A percentile compares a stretch with the other conserved stretches of the same genome.
Conservation (phyloP, 2,888 invertebrate genomes). For the Lasiommata megera region DNA sequence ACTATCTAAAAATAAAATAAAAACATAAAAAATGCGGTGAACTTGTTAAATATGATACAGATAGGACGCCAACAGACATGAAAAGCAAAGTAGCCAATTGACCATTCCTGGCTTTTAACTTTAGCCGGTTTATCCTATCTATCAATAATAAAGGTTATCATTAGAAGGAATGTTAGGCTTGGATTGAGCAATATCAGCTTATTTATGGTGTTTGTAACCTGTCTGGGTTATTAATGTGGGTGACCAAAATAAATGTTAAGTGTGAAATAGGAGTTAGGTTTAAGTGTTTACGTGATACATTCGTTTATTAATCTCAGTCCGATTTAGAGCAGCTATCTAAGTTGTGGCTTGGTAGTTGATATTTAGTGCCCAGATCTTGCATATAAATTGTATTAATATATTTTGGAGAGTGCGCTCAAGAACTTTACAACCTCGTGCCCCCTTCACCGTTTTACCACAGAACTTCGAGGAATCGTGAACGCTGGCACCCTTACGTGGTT, state of each 20-base stretch:
- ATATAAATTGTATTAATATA: no score
- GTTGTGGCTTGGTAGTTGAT: neutral
- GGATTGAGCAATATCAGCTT: constrained; percentile 28
- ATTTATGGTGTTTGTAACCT: constrained; percentile 19
- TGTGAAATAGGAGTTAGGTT: constrained; percentile 11
- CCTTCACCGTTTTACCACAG: no score
- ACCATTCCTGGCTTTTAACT: neutral
- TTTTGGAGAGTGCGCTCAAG: no score
- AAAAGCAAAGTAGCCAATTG: neutral
- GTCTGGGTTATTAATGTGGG: constrained; percentile 20
- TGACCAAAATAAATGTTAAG: constrained; percentile 9
- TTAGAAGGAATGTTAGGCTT: constrained; percentile 28
- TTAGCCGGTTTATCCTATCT: neutral
- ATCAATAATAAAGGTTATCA: neutral
- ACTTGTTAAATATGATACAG: no score
- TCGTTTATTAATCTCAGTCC: neutral
- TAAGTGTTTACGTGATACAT: constrained; percentile 7
- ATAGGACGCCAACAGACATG: no score
- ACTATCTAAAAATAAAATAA: no score
- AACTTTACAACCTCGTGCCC: no score
- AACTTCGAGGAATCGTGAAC: no score
- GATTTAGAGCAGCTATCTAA: neutral
- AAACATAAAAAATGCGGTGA: no score
- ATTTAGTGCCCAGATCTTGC: neutral
- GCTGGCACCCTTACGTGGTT: no score